A percentile compares a stretch with the other conserved stretches of the same genome.
Conservation (phyloP, 2,888 invertebrate genomes). For the Colostygia pectinataria region DNA sequence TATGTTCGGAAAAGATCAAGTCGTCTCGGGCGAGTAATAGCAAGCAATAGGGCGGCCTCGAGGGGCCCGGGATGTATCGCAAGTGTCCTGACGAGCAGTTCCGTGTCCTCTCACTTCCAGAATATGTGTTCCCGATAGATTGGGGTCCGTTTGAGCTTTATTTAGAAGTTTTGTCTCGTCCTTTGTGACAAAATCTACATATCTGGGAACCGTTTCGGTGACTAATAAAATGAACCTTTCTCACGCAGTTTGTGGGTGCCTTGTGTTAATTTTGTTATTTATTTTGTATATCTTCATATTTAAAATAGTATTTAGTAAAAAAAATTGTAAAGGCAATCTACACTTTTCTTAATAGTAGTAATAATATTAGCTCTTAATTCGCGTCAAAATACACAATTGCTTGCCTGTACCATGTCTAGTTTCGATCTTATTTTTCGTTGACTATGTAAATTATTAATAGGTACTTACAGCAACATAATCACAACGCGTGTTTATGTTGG, state of each 20-base stretch:
- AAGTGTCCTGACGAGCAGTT: conserved; percentile 51
- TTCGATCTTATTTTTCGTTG: no score
- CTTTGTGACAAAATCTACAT: conserved; percentile 20
- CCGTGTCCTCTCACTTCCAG: conserved; percentile 54
- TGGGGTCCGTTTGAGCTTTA: conserved; percentile 28
- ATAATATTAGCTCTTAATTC: no score
- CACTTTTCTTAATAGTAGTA: no score
- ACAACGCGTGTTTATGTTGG: background rate
- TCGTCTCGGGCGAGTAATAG: conserved; percentile 52
- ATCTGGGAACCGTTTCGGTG: conserved; percentile 13
- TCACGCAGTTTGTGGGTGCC: conserved; percentile 5
- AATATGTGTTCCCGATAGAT: conserved; percentile 50
- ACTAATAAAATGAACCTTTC: conserved; percentile 22
- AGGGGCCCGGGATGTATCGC: conserved; percentile 24
- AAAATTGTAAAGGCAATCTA: no score
- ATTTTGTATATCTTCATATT: background rate
- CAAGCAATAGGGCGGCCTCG: conserved; percentile 51
- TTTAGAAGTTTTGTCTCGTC: conserved; percentile 28
- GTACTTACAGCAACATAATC: background rate
- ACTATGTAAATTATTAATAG: background rate
- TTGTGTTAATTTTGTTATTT: conserved; percentile 9
- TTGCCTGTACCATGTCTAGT: no score
- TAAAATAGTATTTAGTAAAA: no score
- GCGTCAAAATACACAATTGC: no score
- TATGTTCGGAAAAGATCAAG: conserved; percentile 51